These are phyloP conservation scores for Belgica antarctica DNA, from an alignment of 2,888 invertebrate species.

Conservation along the genomic window DNA sequence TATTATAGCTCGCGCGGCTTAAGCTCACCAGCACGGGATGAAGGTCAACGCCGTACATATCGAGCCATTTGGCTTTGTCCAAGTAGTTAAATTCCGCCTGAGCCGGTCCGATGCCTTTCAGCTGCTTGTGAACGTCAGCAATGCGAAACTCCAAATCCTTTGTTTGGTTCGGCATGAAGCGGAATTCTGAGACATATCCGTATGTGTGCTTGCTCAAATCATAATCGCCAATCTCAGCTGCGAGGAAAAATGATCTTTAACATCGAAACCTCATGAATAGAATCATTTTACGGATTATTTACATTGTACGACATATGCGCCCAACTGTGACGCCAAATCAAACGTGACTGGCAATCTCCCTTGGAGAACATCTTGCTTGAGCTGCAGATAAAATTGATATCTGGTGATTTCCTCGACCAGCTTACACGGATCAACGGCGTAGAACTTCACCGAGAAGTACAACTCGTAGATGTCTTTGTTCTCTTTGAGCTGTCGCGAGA, in stretches of 20 bases:
- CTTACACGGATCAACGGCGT: constrained; percentile 95
- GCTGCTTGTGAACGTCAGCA: constrained; percentile 81
- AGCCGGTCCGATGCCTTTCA: constrained; percentile 71
- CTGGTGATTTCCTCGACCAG: constrained; percentile 93
- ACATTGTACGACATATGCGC: constrained; percentile 93
- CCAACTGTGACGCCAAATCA: constrained; percentile 87
- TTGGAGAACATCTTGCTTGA: constrained; percentile 93
- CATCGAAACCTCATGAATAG: not conserved
- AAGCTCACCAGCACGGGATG: constrained; percentile 90
- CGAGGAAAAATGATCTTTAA: constrained; percentile 30
- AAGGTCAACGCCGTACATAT: constrained; percentile 96
- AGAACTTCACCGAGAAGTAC: constrained; percentile 96
- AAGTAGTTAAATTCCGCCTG: constrained; percentile 92
- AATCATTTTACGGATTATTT: constrained; percentile 58
- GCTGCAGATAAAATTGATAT: constrained; percentile 95
- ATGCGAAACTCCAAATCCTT: constrained; percentile 85
- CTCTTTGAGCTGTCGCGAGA: constrained; percentile 82
- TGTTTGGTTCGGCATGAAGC: constrained; percentile 88
- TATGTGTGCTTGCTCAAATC: constrained; percentile 82
- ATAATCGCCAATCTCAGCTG: constrained; percentile 94
- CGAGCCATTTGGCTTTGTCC: constrained; percentile 97
- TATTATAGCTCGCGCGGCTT: too few species aligned
- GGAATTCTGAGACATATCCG: constrained; percentile 93
- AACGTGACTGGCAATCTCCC: constrained; percentile 87
- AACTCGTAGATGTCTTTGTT: constrained; percentile 72